Base-by-base conservation (phyloP, 2,113 vertebrate species). In the Ondatra zibethicus region DNA sequence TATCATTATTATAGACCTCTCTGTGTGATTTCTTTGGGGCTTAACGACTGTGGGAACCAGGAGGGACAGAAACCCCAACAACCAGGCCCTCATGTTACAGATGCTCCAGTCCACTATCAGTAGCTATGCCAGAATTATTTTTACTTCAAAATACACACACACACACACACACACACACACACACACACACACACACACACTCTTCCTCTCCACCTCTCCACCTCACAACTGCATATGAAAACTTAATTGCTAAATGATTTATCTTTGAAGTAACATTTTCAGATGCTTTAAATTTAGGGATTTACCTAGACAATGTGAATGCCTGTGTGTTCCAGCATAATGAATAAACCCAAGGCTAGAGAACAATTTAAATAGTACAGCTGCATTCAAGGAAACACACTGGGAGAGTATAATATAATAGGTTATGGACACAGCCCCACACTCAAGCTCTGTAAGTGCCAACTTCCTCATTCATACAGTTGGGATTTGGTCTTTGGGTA, bases 201-300 rank as follows among this genome's bases (percentile, higher is more conserved):
- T 66, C 45, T 89, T 4, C 31, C 25, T 76, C 82, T 47, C 70
- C 19, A 63, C 31, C 25, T 76, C 82, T 47, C 70, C 19, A 63
- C 10, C 82, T 86, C 21, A 68, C 73, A 96, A 92, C 1, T 47
- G 1, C 31, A 39, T 77, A 50, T 91, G 42, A 88, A 92, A 87
- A 73, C 23, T 61, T 68, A 66, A 92, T 88, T 63, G 27, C 19
- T 33, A 21, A 80, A 73, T 63, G 8, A 66, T 75, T 87, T 85
- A 13, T 75, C 89, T 90, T 70, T 29, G 45, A 86, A 87, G 42
- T 75, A 77, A 81, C 17, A 11, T 42, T 42, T 96, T 58, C 68
- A 73, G 7, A 17, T 1, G 72, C 72, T 92, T 90, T 58, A 47
- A 96, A 94, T 21, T 75, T 76, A 80, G 63, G 36, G 23, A 65